phyloP scores from a whole-genome alignment of 2,113 vertebrate genomes.

The Nannospalax galili region DNA sequence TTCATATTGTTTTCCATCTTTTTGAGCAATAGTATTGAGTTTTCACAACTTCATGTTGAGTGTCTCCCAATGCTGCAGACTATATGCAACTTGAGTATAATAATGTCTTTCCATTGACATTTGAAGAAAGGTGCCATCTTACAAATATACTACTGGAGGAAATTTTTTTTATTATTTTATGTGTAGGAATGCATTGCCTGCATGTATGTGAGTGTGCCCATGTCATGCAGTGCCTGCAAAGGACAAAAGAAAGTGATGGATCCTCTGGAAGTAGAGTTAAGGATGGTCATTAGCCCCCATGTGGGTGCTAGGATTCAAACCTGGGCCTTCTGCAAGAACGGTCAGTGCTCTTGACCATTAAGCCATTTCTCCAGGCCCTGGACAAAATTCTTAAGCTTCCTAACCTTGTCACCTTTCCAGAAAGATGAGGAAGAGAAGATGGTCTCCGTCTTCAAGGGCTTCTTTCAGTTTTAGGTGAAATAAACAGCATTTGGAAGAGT shows the following conservation, averaged over 20 bases:
- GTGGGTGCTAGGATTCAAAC: too few relatives aligned
- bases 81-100: background rate
- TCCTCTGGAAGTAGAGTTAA: too few relatives aligned
- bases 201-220: too few relatives aligned
- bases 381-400: background rate
- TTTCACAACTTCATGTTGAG: conserved; percentile 42
- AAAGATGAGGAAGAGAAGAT: background rate
- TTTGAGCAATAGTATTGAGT: conserved; percentile 4
- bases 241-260: too few relatives aligned
- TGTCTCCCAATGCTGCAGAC: background rate
- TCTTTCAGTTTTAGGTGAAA: background rate
- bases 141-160: background rate
- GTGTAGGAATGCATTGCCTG: too few relatives aligned
- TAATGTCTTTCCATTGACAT: background rate
- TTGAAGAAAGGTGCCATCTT: conserved; percentile 21
- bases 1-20: background rate
- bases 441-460: background rate
- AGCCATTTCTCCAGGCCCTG: too few relatives aligned
- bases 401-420: background rate
- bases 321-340: too few relatives aligned
- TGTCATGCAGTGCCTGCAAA: too few relatives aligned
- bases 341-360: too few relatives aligned
- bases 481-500: background rate
- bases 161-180: too few relatives aligned
- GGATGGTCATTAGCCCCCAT: too few relatives aligned